phyloP scores from a whole-genome alignment of 2,888 invertebrate species.

The Morpho achilles region DNA sequence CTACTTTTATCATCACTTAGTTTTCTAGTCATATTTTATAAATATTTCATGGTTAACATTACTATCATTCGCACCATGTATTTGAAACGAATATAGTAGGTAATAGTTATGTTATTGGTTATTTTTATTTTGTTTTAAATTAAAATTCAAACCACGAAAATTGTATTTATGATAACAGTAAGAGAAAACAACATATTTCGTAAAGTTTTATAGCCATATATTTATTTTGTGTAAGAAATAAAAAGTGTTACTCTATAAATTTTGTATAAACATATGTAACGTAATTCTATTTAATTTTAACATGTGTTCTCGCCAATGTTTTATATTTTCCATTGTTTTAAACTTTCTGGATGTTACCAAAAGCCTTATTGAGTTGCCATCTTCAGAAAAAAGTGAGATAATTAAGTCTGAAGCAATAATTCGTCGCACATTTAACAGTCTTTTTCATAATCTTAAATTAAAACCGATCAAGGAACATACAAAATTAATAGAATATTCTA shows the following conservation, averaged over 20 bases:
- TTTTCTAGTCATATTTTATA: too few species aligned
- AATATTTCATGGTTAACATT: too few species aligned
- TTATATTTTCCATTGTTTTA: slow-evolving; percentile 4
- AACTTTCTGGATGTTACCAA: slow-evolving; percentile 1
- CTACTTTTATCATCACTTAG: too few species aligned
- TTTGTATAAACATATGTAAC: not conserved
- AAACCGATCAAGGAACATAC: slow-evolving; percentile 31
- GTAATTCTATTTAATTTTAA: not conserved
- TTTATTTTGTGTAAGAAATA: not conserved
- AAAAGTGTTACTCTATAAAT: not conserved
- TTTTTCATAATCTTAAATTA: slow-evolving; percentile 44
- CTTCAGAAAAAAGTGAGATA: slow-evolving; percentile 35
- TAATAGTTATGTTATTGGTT: too few species aligned
- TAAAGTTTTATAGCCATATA: slow-evolving; percentile 1
- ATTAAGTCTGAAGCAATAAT: slow-evolving; percentile 36
- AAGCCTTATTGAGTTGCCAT: slow-evolving; percentile 34
- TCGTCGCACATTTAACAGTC: slow-evolving; percentile 39
- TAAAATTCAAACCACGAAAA: not conserved
- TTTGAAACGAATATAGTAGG: too few species aligned
- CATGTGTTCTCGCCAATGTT: slow-evolving; percentile 5
- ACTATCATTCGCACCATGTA: too few species aligned
- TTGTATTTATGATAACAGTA: not conserved
- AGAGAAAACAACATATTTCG: not conserved
- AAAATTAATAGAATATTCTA: slow-evolving; percentile 40
- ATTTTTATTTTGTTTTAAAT: not conserved